These are phyloP conservation scores for Sarcophaga peregrina DNA, from an alignment of 1,140 invertebrate genomes.

Conservation along the genomic window DNA sequence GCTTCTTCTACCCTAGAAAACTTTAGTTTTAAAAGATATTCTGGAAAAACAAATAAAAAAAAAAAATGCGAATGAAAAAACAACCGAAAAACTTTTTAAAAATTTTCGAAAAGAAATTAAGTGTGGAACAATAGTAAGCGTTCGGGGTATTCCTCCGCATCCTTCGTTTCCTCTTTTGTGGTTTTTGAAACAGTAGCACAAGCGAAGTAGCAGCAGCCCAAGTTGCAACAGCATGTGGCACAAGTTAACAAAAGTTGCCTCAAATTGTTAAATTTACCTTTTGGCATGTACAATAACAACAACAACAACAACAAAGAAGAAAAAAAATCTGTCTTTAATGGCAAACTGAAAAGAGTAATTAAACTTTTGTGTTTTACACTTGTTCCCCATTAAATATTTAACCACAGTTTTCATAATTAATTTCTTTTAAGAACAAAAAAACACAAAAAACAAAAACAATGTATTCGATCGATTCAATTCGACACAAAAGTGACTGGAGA, in stretches of 20 bases:
- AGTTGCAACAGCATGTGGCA: not conserved
- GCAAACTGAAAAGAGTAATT: not conserved
- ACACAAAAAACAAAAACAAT: no score
- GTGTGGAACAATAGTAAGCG: not conserved
- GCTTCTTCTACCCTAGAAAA: not conserved
- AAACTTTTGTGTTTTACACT: constrained; percentile 8
- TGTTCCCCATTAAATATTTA: not conserved
- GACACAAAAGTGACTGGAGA: no score
- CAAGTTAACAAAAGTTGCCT: not conserved
- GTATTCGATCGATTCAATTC: no score
- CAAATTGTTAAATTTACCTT: constrained; percentile 11
- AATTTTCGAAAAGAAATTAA: not conserved
- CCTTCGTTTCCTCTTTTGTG: no score
- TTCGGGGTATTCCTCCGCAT: not conserved
- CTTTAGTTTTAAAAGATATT: constrained; percentile 5
- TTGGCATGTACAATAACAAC: not conserved
- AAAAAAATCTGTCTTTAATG: not conserved
- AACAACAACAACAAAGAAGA: no score
- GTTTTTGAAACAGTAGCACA: no score
- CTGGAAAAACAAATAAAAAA: not conserved
- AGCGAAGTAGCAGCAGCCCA: not conserved
- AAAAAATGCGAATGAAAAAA: not conserved
- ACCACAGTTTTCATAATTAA: no score
- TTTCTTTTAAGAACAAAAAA: no score
- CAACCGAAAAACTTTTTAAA: not conserved